Evolutionary conservation across 1,140 invertebrate species (phyloP).

Genomic region (Heliconius congener): DNA sequence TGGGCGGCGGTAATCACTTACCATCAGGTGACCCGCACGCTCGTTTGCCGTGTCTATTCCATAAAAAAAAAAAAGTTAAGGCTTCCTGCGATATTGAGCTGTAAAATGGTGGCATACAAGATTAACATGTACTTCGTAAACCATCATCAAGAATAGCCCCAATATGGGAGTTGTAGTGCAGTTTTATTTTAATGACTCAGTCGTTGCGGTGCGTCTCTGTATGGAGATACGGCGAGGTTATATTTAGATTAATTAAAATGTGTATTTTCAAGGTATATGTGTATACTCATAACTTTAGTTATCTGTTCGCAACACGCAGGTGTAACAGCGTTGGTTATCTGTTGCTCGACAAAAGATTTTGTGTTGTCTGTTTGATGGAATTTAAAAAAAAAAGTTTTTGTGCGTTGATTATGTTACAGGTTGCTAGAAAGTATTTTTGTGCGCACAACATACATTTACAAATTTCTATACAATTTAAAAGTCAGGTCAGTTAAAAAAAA

Average conservation of each 20-base stretch:
- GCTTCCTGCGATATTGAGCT: not conserved
- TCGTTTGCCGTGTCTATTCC: too few species aligned
- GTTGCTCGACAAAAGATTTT: not conserved
- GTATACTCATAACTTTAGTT: not conserved
- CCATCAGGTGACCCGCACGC: too few species aligned
- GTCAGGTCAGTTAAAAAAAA: too few species aligned
- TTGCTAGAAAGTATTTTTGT: not conserved
- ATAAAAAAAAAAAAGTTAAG: too few species aligned
- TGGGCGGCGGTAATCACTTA: too few species aligned
- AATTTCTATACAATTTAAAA: too few species aligned
- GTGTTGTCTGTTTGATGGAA: not conserved
- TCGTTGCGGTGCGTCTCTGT: conserved; percentile 25
- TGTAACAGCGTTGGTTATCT: not conserved
- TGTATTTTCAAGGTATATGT: conserved; percentile 1
- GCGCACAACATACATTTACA: too few species aligned
- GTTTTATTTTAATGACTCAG: conserved; percentile 39
- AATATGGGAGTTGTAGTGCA: conserved; percentile 38
- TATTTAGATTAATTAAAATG: conserved; percentile 29
- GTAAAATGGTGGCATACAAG: not conserved
- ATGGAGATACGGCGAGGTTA: conserved; percentile 21
- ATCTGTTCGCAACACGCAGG: not conserved
- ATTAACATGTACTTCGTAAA: conserved; percentile 17
- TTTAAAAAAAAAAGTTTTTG: not conserved
- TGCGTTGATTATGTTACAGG: not conserved
- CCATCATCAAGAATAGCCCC: conserved; percentile 37